These are phyloP conservation scores for Brachyistius frenatus DNA, from an alignment of 2,113 vertebrate species.

Conservation along the genomic window DNA sequence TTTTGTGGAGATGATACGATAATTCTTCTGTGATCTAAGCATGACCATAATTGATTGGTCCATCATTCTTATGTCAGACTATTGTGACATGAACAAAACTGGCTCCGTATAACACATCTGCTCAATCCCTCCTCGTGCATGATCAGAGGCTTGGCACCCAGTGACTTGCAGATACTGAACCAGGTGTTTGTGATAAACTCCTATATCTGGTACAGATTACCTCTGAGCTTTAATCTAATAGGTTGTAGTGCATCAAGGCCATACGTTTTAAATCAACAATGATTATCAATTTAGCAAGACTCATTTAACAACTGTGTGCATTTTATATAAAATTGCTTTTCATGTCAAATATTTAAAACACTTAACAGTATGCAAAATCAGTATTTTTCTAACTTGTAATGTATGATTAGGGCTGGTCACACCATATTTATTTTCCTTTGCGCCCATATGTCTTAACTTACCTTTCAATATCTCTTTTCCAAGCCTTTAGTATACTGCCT, in stretches of 20 bases:
- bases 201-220: slow-evolving; percentile 68
- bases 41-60: slow-evolving; percentile 8
- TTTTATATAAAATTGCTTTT: slow-evolving; percentile 38
- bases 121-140: slow-evolving; percentile 21
- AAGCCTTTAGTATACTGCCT: slow-evolving; percentile 33
- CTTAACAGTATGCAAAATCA: slow-evolving; percentile 30
- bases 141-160: slow-evolving; percentile 33
- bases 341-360: slow-evolving; percentile 18
- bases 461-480: slow-evolving; percentile 43
- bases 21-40: slow-evolving; percentile 7
- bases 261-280: slow-evolving; percentile 56
- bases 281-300: slow-evolving; percentile 59
- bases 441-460: slow-evolving; percentile 41
- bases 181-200: slow-evolving; percentile 71
- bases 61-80: slow-evolving; percentile 8
- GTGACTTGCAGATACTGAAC: slow-evolving; percentile 42
- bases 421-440: slow-evolving; percentile 38
- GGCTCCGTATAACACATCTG: slow-evolving; percentile 49
- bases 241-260: slow-evolving; percentile 44
- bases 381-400: slow-evolving; percentile 29
- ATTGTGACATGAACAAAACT: slow-evolving; percentile 29
- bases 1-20: neutral
- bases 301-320: slow-evolving; percentile 40
- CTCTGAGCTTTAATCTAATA: slow-evolving; percentile 65
- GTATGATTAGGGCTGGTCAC: slow-evolving; percentile 19